Evolutionary conservation across 2,113 vertebrate genomes (phyloP), one percentile per base, ranked within the genome.

Genomic region (Halichoeres trimaculatus): DNA sequence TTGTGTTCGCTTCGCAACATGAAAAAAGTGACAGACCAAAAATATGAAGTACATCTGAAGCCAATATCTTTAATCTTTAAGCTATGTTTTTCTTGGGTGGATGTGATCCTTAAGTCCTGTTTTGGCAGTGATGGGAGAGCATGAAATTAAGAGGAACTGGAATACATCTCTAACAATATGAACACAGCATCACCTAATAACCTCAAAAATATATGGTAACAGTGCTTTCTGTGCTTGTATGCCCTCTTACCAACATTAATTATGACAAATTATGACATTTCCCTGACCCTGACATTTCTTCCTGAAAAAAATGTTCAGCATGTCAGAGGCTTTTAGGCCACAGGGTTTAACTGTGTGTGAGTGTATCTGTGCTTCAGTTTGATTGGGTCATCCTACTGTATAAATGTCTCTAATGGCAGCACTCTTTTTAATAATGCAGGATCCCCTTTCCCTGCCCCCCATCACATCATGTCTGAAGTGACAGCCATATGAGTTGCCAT

Each of bases 351-450:
- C 9, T 30, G 19, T 14, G 38, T 51, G 48, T 79, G 48, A 69
- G 60, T 55, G 66, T 72, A 69, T 78, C 60, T 57, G 70, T 69
- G 70, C 70, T 48, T 10, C 23, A 26, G 64, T 76, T 63, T 84
- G 63, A 85, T 81, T 19, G 67, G 85, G 83, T 88, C 75, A 81
- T 56, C 84, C 72, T 80, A 80, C 67, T 79, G 79, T 88, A 84
- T 89, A 88, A 89, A 89, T 85, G 79, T 76, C 65, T 72, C 71
- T 89, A 90, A 91, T 93, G 90, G 88, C 55, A 64, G 66, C 58
- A 55, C 76, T 74, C 75, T 78, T 87, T 81, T 93, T 71, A 91
- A 90, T 92, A 92, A 93, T 91, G 80, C 81, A 94, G 56, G 30
- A 80, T 45, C 63, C 55, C 65, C 62, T 77, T 76, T 76, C 69